These are phyloP conservation scores for Maniola jurtina DNA, from an alignment of 1,140 invertebrate species.

Conservation along the genomic window DNA sequence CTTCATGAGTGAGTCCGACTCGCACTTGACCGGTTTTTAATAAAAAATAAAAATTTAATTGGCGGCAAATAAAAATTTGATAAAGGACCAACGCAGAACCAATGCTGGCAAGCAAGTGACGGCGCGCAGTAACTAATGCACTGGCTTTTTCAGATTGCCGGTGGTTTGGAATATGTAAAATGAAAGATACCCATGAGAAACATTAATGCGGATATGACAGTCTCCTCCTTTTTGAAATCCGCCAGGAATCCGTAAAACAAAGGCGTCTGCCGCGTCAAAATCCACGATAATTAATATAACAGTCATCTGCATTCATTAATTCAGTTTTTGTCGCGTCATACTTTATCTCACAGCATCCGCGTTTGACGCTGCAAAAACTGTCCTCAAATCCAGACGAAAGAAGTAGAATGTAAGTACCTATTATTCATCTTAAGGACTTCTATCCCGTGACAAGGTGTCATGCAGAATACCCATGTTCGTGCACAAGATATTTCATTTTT, in stretches of 20 bases:
- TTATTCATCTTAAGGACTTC: constrained; percentile 44
- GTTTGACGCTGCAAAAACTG: constrained; percentile 41
- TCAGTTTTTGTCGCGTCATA: constrained; percentile 53
- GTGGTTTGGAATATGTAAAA: too few relatives aligned
- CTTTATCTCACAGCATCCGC: constrained; percentile 45
- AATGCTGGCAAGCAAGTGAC: too few relatives aligned
- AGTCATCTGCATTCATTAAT: constrained; percentile 48
- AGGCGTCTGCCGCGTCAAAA: constrained; percentile 23
- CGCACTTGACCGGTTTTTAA: too few relatives aligned
- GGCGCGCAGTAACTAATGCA: too few relatives aligned
- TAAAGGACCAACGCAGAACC: neutral
- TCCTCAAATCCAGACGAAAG: constrained; percentile 25
- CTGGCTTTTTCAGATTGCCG: too few relatives aligned
- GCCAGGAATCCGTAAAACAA: neutral
- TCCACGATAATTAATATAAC: constrained; percentile 49
- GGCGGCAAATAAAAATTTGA: too few relatives aligned
- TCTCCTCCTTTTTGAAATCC: neutral
- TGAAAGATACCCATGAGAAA: too few relatives aligned
- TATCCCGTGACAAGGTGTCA: neutral
- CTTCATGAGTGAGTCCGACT: too few relatives aligned
- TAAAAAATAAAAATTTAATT: too few relatives aligned
- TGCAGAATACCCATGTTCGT: neutral
- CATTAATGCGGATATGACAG: too few relatives aligned
- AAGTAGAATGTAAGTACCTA: constrained; percentile 21
- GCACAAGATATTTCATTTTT: too few relatives aligned